Evolutionary conservation across 2,113 vertebrate genomes (phyloP).

Genomic region (Mustela nigripes): DNA sequence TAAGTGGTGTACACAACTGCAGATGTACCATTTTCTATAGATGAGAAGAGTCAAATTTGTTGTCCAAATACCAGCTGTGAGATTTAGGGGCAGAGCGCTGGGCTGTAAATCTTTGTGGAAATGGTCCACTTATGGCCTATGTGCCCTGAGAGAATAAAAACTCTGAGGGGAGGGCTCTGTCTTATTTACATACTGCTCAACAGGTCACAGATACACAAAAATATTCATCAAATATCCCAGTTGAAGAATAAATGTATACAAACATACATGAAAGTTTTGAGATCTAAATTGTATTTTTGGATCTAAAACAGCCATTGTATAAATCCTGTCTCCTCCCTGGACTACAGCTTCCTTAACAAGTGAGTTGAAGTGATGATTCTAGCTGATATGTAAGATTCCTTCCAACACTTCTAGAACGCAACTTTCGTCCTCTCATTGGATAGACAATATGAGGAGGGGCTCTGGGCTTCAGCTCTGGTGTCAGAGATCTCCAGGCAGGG

Average conservation of each 20-base stretch:
- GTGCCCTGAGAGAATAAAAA: not conserved
- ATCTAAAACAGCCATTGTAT: not conserved
- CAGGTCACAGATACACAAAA: not conserved
- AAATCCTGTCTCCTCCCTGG: not conserved
- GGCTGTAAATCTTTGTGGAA: not conserved
- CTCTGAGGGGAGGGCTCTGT: not conserved
- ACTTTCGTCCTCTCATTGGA: not conserved
- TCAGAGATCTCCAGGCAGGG: not conserved
- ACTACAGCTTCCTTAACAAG: not conserved
- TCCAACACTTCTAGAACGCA: not conserved
- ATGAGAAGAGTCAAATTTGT: not conserved
- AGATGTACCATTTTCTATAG: not conserved
- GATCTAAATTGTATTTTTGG: conserved; percentile 22
- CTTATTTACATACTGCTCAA: not conserved
- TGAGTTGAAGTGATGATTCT: not conserved
- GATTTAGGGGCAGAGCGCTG: not conserved
- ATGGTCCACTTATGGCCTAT: not conserved
- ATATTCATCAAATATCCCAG: not conserved
- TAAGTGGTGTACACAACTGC: not conserved
- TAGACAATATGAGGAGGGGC: not conserved
- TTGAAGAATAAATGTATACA: not conserved
- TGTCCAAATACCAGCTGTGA: not conserved
- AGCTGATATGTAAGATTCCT: not conserved
- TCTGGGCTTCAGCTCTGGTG: not conserved
- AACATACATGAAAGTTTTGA: not conserved